Evolutionary conservation across 2,888 invertebrate species (phyloP).

Genomic region (Idaea aversata): DNA sequence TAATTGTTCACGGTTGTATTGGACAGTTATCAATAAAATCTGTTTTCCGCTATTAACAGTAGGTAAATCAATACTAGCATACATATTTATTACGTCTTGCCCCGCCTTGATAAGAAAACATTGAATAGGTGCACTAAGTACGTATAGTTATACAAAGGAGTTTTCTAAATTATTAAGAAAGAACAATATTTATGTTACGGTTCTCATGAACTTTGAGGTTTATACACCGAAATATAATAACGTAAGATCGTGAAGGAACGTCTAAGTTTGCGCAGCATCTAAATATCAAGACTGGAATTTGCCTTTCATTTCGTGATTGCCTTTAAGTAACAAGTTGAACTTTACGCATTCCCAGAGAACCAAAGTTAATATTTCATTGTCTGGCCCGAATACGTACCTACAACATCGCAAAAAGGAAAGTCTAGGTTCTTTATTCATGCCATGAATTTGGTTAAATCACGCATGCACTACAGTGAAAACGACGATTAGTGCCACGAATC

Average conservation of each 20-base stretch:
- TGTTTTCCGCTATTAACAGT: background rate
- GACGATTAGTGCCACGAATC: slow-evolving; percentile 42
- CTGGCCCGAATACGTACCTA: background rate
- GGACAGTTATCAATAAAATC: too few species aligned
- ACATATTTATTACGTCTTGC: background rate
- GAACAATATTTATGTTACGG: background rate
- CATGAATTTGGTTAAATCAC: slow-evolving; percentile 31
- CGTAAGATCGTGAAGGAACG: background rate
- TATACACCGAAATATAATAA: background rate
- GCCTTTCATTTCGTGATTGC: slow-evolving; percentile 1
- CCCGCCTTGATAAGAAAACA: background rate
- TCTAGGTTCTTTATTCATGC: slow-evolving; percentile 1
- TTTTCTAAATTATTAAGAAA: background rate
- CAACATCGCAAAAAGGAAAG: background rate
- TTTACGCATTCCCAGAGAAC: background rate
- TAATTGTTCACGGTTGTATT: too few species aligned
- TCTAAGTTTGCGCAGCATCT: background rate
- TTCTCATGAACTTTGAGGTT: background rate
- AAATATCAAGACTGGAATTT: slow-evolving; percentile 1
- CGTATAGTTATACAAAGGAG: background rate
- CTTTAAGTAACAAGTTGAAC: background rate
- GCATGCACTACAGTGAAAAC: slow-evolving; percentile 48
- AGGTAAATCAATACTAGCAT: background rate
- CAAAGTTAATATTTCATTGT: background rate
- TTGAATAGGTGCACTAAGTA: background rate